Percentiles rank a stretch among this genome's conserved stretches.
These are phyloP conservation scores for Ceuthmochares aereus DNA, from an alignment of 2,113 vertebrate species.

Conservation along the genomic window DNA sequence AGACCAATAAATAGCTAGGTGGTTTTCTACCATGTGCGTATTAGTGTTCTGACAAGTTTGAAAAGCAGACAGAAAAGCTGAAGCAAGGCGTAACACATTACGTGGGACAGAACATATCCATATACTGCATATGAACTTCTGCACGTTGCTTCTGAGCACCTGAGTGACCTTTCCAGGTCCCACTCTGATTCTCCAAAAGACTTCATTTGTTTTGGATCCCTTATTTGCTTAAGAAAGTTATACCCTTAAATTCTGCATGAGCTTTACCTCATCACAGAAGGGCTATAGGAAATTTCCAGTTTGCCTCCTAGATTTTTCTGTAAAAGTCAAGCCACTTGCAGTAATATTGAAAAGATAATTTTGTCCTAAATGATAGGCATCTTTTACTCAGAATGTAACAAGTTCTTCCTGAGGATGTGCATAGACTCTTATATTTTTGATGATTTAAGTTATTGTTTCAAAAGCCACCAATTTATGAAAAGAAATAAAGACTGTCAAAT, in stretches of 20 bases:
- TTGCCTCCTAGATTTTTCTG: background rate
- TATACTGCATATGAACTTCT: background rate
- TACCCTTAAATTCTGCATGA: background rate
- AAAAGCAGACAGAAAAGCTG: background rate
- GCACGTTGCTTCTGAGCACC: background rate
- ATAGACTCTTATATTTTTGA: background rate
- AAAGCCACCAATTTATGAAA: background rate
- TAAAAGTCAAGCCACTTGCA: background rate
- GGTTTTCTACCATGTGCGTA: background rate
- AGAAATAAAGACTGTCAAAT: background rate
- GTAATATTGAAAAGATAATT: background rate
- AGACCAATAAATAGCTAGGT: background rate
- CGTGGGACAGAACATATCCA: background rate
- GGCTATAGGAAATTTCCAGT: background rate
- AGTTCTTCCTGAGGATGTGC: background rate
- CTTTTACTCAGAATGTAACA: background rate
- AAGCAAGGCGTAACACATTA: background rate
- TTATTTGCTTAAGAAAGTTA: background rate
- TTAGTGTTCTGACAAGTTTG: background rate
- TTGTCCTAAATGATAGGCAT: background rate
- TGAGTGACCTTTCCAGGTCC: background rate
- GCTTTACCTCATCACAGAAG: background rate
- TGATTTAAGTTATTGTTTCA: background rate
- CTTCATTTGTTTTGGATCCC: background rate
- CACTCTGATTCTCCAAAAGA: background rate